These are phyloP conservation scores for Sebastes goodei DNA, from an alignment of 2,797 vertebrate species.

Conservation along the genomic window DNA sequence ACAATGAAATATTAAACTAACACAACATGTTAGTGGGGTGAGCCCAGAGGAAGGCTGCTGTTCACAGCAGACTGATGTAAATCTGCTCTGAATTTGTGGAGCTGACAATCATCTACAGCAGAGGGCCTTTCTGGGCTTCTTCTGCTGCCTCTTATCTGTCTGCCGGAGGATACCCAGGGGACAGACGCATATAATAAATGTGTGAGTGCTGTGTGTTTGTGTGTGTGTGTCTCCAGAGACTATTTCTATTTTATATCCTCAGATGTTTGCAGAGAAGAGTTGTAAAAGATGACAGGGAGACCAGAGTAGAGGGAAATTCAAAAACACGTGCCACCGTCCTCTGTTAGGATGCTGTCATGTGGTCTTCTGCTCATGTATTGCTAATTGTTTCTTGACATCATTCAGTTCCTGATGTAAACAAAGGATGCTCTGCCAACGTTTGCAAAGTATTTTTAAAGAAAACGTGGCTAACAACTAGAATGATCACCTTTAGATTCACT, in stretches of 20 bases:
- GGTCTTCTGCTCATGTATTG: background rate
- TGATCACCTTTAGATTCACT: background rate
- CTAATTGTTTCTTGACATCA: background rate
- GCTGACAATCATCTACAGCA: conserved; percentile 39
- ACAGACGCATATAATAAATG: conserved; percentile 45
- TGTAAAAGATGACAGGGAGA: background rate
- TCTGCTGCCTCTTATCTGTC: conserved; percentile 19
- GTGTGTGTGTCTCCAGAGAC: conserved; percentile 23
- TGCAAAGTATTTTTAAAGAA: background rate
- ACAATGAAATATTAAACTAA: conserved; percentile 38
- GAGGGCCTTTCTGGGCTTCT: conserved; percentile 19
- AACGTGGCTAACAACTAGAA: background rate
- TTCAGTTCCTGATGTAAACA: background rate
- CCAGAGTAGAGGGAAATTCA: background rate
- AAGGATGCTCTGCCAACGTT: background rate
- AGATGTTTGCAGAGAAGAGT: background rate
- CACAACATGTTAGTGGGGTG: background rate
- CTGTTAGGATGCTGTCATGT: background rate
- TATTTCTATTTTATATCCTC: background rate
- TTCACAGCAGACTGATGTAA: conserved; percentile 20
- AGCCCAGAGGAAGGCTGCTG: conserved; percentile 21
- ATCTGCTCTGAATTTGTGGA: conserved; percentile 42
- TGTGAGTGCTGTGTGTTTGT: conserved; percentile 18
- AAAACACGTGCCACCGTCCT: background rate
- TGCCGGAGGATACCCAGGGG: conserved; percentile 39